Base-by-base conservation (phyloP, 2,113 vertebrate species). In the Copsychus sechellarum region DNA sequence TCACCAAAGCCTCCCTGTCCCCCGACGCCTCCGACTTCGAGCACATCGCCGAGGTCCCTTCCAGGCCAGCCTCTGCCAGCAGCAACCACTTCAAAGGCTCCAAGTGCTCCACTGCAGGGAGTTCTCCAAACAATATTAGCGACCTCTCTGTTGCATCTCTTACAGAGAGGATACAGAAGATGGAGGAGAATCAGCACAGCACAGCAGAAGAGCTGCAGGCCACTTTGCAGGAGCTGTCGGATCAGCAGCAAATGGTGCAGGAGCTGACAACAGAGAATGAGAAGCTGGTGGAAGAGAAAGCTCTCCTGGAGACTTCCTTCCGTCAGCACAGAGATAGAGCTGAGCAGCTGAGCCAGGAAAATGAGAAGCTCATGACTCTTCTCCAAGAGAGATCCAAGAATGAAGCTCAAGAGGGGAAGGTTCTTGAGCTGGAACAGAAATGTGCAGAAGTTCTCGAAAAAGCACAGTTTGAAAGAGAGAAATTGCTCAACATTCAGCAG, bases 181-280 rank as follows among this genome's bases (percentile, higher is more conserved):
- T 99, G 99, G 99, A 99, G 87, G 99, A 99, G 96, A 99, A 97
- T 72, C 99, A 99, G 38, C 99, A 99, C 92, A 99, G 99, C 96
- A 99, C 99, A 1, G 98, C 99, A 0, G 99, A 99, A 70, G 99
- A 99, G 56, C 98, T 99, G 19, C 99, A 99, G 95, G 99, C 99
- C 21, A 99, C 99, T 8, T 67, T 99, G 60, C 99, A 99, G 87
- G 99, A 99, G 92, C 95, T 99, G 20, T 98, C 99, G 0, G 99
- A 99, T 96, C 99, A 99, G 96, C 99, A 99, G 94, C 99, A 99
- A 84, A 98, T 99, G 97, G 98, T 99, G 31, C 99, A 99, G 96
- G 99, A 99, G 92, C 95, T 99, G 93, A 99, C 99, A 0, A 96
- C 98, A 1, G 99, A 99, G 93, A 99, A 99, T 5, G 99, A 99